A percentile compares a stretch with the other conserved stretches of the same genome.
Evolutionary conservation across 1,140 invertebrate species (phyloP).

Genomic region (Ceratina australensis): DNA sequence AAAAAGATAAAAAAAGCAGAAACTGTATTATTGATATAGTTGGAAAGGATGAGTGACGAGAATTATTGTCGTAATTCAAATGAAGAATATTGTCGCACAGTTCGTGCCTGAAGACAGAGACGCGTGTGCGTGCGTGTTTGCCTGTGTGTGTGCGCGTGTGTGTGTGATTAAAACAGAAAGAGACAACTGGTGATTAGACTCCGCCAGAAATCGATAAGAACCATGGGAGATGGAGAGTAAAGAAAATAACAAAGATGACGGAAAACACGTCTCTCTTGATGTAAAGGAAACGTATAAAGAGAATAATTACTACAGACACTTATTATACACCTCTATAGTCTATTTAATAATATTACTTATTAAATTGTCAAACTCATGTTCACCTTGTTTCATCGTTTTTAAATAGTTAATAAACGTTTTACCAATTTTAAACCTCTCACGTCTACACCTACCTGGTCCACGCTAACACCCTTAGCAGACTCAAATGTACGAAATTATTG

Average conservation of each 20-base stretch:
- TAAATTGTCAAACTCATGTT: constrained; percentile 79
- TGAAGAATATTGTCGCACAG: constrained; percentile 33
- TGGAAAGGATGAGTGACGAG: constrained; percentile 14
- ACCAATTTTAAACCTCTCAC: constrained; percentile 73
- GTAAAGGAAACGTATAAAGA: constrained; percentile 69
- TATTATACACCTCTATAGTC: constrained; percentile 79
- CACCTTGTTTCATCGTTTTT: constrained; percentile 79
- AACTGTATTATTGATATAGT: neutral
- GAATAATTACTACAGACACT: constrained; percentile 72
- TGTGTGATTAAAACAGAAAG: neutral
- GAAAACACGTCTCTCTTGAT: constrained; percentile 68
- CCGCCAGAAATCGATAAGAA: too few relatives aligned
- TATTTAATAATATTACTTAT: constrained; percentile 79
- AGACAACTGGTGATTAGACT: too few relatives aligned
- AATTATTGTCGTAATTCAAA: constrained; percentile 31
- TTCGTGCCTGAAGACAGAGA: constrained; percentile 61
- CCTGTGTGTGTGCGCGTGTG: too few relatives aligned
- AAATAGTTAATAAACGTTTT: constrained; percentile 80
- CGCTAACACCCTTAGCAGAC: too few relatives aligned
- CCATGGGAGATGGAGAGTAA: constrained; percentile 11
- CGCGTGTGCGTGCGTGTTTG: too few relatives aligned
- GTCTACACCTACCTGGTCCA: neutral
- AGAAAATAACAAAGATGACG: neutral
- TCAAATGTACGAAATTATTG: too few relatives aligned
- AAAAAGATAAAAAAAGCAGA: too few relatives aligned